Evolutionary conservation across 2,797 vertebrate species (phyloP), one percentile per base, ranked within the genome.

Genomic region (Acipenser transmontanus): DNA sequence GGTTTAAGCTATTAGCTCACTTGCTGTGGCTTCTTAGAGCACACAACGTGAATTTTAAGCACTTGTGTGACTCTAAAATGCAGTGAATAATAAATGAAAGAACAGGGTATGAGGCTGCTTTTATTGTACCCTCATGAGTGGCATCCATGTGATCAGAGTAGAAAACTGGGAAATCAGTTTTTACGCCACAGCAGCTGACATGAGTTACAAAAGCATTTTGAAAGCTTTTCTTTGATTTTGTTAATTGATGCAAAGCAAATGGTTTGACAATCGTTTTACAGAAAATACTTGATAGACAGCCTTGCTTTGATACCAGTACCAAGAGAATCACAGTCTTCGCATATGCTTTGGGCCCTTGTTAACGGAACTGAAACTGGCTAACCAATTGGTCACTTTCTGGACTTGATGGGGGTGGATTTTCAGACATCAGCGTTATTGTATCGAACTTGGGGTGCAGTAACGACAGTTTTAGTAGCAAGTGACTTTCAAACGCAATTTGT

Each of bases 11-110:
- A 34, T 34, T 34, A 34, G 34, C 34, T 34, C 34, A 34, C 34
- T 34, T 34, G 34, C 34, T 34, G 34, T 34, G 34, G 47, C 4
- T 62, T 63, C 49, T 52, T 68, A 64, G 66, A 71, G 6, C 9
- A 67, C n/a, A 50, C 64, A 34, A 34, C 34, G 0, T 61, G 11
- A 63, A 65, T 78, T 80, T 70, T 67, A 76, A 68, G 60, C 59
- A 57, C 47, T 62, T 68, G 47, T 61, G n/a, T 78, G 59, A 73
- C 13, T 6, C 17, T 73, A 49, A 70, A 71, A 54, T 64, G 12
- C 62, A 12, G 4, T 75, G 14, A 67, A 65, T 70, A 73, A 72
- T 66, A 72, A 80, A 77, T 77, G 73, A 76, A 76, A 34, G 12
- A 61, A 69, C 2, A 67, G 34, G 49, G 64, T 34, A 62, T 59